Base-by-base conservation (phyloP, 2,113 vertebrate species). In the Spermophilus dauricus region DNA sequence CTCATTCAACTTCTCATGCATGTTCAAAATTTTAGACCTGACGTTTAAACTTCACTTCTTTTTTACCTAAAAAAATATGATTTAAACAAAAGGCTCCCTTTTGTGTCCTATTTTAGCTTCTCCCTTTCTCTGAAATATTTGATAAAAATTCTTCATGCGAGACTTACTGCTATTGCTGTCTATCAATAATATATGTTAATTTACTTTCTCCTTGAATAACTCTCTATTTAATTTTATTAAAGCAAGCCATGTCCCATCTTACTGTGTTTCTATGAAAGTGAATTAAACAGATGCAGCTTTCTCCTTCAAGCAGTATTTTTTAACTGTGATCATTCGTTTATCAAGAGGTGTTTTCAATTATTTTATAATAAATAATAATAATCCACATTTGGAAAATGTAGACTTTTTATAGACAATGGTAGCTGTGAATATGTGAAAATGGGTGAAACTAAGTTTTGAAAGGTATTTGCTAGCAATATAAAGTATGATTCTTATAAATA, bases 281-380 rank as follows among this genome's bases (percentile, higher is more conserved):
- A 84, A 75, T 39, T 77, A 42, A 22, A 72, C 37, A 84, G 30
- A 45, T 45, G 48, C 13, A 81, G 51, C 30, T 75, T 85, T 73
- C 56, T 84, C 45, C 10, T 69, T 86, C 48, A 81, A 28, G 48
- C 22, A 80, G 53, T 42, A 45, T 88, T 45, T 67, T 67, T 94
- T 37, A 85, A 32, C 72, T 95, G 24, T 93, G 77, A 91, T 75
- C 63, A 45, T 69, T 48, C 81, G 72, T 96, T 92, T 86, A 5
- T 96, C 61, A 97, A 12, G 32, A n/a, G 72, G 18, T 34, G 32
- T 87, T 92, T 86, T 76, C 85, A 89, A 82, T 77, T 90, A n/a
- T 56, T 93, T 81, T 56, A 22, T 42, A 22, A 69, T 20, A 1
- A 96, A 72, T 17, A 75, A 3, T 65, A 80, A 3, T 65, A 80